Evolutionary conservation across 2,797 vertebrate genomes (phyloP), one percentile per base, ranked within the genome.

Genomic region (Orientallactaga sibirica): DNA sequence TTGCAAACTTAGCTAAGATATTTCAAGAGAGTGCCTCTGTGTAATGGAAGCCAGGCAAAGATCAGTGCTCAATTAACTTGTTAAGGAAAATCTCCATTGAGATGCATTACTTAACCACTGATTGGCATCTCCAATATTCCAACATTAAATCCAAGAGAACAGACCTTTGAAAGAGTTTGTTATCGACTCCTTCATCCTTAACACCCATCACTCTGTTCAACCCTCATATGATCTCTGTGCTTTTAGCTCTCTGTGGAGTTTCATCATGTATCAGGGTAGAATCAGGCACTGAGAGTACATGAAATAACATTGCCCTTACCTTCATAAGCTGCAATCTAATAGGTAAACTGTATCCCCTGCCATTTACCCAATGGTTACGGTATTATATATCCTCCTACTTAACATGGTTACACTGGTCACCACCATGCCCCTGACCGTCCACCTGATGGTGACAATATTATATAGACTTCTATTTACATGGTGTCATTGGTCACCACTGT

Each of bases 101-200:
- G 37, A 29, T 87, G 61, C 64, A 90, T 90, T 70, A 73, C 58
- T 80, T 75, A 83, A 55, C 43, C 64, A 76, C 27, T 37, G 79
- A 84, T 48, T 91, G 33, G 70, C 27, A 88, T 85, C 86, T 33
- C 61, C 52, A 88, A 29, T 79, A 78, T 15, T 52, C 10, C 27
- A 88, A 79, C 29, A 62, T 89, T 70, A 81, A 87, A 85, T 73
- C 33, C 27, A 86, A 82, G 25, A 86, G 29, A 93, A 25, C 48
- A 92, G 78, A 61, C 1, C 11, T 66, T 81, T 86, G 55, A 81
- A 74, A 55, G 6, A 64, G 33, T 75, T 9, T 48, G 24, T 82
- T 90, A 12, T 27, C 41, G 48, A 7, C 84, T 48, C 33, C 78
- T 79, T 12, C 71, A 18, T 74, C 48, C 67, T 67, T 86, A 19